Percentiles rank a stretch among this genome's conserved stretches.
Conservation (phyloP, 1,140 invertebrate genomes). For the Hylyphantes graminicola region DNA sequence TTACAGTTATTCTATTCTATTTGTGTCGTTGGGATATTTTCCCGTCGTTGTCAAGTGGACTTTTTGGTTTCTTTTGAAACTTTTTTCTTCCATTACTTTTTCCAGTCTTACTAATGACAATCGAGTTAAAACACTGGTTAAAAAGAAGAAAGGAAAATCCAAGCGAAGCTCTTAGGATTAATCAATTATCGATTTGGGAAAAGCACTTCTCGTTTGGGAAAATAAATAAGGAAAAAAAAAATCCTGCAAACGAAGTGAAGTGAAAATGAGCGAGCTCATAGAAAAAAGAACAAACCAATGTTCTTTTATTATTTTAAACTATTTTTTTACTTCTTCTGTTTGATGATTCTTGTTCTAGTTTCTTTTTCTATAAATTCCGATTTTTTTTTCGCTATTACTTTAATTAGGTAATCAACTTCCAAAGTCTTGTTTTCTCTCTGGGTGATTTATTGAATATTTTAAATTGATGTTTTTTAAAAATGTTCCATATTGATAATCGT, state of each 20-base stretch:
- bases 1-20: too few species aligned
- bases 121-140: conserved; percentile 44
- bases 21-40: too few species aligned
- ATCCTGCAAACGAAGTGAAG: not conserved
- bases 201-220: not conserved
- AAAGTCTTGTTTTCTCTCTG: conserved; percentile 9
- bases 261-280: conserved; percentile 4
- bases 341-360: conserved; percentile 17
- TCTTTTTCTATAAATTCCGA: conserved; percentile 32
- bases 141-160: conserved; percentile 19
- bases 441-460: too few species aligned
- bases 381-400: conserved; percentile 44
- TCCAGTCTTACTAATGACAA: conserved; percentile 40
- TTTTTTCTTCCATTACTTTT: not conserved
- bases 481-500: too few species aligned
- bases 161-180: conserved; percentile 46
- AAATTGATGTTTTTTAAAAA: too few species aligned
- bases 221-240: conserved; percentile 3
- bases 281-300: conserved; percentile 28
- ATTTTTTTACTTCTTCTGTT: conserved; percentile 16
- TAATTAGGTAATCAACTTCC: conserved; percentile 44
- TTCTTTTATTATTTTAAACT: not conserved
- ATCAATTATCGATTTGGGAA: conserved; percentile 56
- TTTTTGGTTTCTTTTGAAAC: not conserved
- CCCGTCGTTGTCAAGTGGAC: not conserved